Base-by-base conservation (phyloP, 2,888 invertebrate species). In the Epirrhoe tristata region DNA sequence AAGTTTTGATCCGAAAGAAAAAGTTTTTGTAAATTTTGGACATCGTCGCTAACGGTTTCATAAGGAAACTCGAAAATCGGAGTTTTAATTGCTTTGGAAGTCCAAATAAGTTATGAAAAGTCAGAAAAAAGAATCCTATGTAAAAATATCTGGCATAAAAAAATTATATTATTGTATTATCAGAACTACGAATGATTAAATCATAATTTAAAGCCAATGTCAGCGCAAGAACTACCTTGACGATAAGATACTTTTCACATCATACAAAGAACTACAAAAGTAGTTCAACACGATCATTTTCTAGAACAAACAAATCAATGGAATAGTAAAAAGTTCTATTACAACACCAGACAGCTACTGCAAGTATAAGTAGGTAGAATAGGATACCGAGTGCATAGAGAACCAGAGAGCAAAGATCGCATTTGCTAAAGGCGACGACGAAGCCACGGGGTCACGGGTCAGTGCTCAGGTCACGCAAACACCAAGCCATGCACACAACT, bases 381-480 rank as follows among this genome's bases (percentile, higher is more conserved):
- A 56, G 32, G 14, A 59, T 36, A 59, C 54, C 36, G 16, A 57
- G 63, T 36, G 62, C 52, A 61, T 17, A 52, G 56, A 55, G 67
- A 56, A 43, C 24, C 34, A 6, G 78, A 74, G 83, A 76, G 83
- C 82, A 83, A 86, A 84, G 83, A 82, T 83, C 82, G 81, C 82
- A 80, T 83, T 81, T 74, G 72, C 74, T n/a, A 54, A 34, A 54
- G 58, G 54, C 68, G 60, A 60, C 64, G 64, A 64, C 64, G 53
- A 39, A 63, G 64, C 53, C 53, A 59, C 58, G 59, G 39, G 67
- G 63, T 77, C 80, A 75, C 76, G 78, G 85, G 86, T 86, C 87
- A 84, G 82, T 80, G 84, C 80, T 81, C 84, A 81, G 84, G 81
- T 81, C 85, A 79, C 81, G 80, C 80, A 78, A 81, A 80, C 80